Percentiles rank a stretch among this genome's conserved stretches.
Evolutionary conservation across 2,888 invertebrate genomes (phyloP).

Genomic region (Beris chalybata): DNA sequence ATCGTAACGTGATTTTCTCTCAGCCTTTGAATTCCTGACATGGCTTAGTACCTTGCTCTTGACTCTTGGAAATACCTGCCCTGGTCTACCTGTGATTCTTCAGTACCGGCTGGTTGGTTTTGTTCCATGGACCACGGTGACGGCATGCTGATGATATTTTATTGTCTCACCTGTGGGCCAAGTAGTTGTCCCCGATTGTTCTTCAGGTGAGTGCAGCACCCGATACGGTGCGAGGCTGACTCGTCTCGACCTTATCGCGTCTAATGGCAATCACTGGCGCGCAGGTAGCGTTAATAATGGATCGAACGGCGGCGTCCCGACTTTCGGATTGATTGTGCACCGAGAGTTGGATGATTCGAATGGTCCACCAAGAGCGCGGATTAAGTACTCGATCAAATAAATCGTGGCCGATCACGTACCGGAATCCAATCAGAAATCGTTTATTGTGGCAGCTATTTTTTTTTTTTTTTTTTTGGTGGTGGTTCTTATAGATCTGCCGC

Average conservation of each 20-base stretch:
- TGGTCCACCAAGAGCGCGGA: not conserved
- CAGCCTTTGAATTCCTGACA: not conserved
- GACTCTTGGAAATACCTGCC: too few species aligned
- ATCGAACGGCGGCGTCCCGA: too few species aligned
- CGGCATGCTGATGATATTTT: not conserved
- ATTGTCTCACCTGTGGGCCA: too few species aligned
- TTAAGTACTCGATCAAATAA: constrained; percentile 21
- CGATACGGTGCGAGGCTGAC: not conserved
- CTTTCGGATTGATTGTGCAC: not conserved
- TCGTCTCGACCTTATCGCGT: not conserved
- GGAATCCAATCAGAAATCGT: constrained; percentile 6
- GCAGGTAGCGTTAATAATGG: not conserved
- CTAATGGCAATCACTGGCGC: not conserved
- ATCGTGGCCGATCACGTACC: constrained; percentile 14
- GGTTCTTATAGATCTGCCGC: not conserved
- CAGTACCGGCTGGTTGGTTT: not conserved
- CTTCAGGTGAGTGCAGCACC: not conserved
- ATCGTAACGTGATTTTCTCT: not conserved
- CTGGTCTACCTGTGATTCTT: constrained; percentile 4
- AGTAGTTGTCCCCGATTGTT: too few species aligned
- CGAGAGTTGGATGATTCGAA: not conserved
- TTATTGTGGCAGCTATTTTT: not conserved
- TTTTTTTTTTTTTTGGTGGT: not conserved
- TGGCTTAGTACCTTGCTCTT: too few species aligned
- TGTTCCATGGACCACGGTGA: not conserved